Percentiles rank a stretch among this genome's conserved stretches.
These are phyloP conservation scores for Heterocephalus glaber DNA, from an alignment of 2,113 vertebrate genomes.

Conservation along the genomic window DNA sequence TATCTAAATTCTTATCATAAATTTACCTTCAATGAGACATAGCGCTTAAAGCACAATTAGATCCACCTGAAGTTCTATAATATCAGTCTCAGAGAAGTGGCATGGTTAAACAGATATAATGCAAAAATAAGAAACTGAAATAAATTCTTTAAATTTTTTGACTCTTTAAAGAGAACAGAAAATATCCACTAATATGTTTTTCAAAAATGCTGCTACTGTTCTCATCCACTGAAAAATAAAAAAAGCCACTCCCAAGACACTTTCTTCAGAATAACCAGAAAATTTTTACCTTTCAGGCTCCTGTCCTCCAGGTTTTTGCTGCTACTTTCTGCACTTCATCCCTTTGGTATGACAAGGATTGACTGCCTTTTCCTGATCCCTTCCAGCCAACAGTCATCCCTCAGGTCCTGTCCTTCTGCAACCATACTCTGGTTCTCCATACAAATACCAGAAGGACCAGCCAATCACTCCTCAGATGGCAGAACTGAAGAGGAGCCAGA, in stretches of 20 bases:
- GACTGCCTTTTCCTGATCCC: not conserved
- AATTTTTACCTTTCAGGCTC: not conserved
- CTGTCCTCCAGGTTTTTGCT: not conserved
- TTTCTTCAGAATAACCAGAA: not conserved
- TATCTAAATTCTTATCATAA: not conserved
- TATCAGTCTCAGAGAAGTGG: not conserved
- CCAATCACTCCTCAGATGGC: not conserved
- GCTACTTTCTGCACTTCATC: not conserved
- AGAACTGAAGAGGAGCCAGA: not conserved
- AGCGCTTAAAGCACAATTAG: not conserved
- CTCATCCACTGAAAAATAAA: not conserved
- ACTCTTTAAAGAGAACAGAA: not conserved
- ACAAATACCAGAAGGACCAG: not conserved
- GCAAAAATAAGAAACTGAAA: not conserved
- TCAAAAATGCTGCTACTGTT: not conserved
- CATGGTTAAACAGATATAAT: not conserved
- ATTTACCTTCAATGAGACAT: not conserved
- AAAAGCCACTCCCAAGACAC: not conserved
- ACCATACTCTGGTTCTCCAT: not conserved
- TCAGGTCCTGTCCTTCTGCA: not conserved
- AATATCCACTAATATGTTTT: not conserved
- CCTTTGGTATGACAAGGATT: not conserved
- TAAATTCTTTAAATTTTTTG: not conserved
- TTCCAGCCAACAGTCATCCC: not conserved
- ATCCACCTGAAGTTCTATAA: not conserved